A percentile compares a stretch with the other conserved stretches of the same genome.
These are phyloP conservation scores for Catajapyx aquilonaris DNA, from an alignment of 1,140 invertebrate genomes.

Conservation along the genomic window DNA sequence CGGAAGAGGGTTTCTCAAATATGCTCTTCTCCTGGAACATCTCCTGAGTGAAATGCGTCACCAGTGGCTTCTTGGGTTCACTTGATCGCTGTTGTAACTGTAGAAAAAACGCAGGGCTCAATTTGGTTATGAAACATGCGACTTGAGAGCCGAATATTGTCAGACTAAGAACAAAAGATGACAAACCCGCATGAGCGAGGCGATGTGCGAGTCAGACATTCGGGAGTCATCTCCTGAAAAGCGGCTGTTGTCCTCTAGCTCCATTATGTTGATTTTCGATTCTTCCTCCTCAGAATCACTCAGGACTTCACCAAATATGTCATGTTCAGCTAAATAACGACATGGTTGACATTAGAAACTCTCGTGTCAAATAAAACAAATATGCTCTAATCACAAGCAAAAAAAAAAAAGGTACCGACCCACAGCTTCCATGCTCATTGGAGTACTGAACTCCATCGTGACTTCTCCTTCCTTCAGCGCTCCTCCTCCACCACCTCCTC, in stretches of 20 bases:
- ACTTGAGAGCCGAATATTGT: not conserved
- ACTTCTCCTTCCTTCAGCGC: not conserved
- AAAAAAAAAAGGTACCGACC: not conserved
- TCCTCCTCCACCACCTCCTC: slow-evolving; percentile 9
- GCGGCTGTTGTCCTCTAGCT: slow-evolving; percentile 54
- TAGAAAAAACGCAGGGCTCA: not conserved
- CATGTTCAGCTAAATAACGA: slow-evolving; percentile 39
- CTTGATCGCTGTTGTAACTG: slow-evolving; percentile 4
- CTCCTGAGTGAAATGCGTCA: slow-evolving; percentile 31
- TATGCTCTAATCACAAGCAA: slow-evolving; percentile 3
- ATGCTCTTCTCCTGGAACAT: slow-evolving; percentile 21
- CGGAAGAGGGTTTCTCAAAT: slow-evolving; percentile 4
- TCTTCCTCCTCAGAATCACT: slow-evolving; percentile 44
- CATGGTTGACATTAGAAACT: no score
- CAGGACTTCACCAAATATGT: slow-evolving; percentile 54
- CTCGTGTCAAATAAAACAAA: no score
- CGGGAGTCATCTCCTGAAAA: slow-evolving; percentile 51
- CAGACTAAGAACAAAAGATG: slow-evolving; percentile 5
- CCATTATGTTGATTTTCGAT: slow-evolving; percentile 43
- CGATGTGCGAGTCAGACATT: slow-evolving; percentile 41
- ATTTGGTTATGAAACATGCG: not conserved
- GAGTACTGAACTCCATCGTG: not conserved
- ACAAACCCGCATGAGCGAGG: slow-evolving; percentile 30
- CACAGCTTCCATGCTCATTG: slow-evolving; percentile 2
- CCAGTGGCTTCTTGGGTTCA: slow-evolving; percentile 13